Percentiles rank a stretch among this genome's conserved stretches.
These are phyloP conservation scores for Heliornis fulica DNA, from an alignment of 2,113 vertebrate species.

Conservation along the genomic window DNA sequence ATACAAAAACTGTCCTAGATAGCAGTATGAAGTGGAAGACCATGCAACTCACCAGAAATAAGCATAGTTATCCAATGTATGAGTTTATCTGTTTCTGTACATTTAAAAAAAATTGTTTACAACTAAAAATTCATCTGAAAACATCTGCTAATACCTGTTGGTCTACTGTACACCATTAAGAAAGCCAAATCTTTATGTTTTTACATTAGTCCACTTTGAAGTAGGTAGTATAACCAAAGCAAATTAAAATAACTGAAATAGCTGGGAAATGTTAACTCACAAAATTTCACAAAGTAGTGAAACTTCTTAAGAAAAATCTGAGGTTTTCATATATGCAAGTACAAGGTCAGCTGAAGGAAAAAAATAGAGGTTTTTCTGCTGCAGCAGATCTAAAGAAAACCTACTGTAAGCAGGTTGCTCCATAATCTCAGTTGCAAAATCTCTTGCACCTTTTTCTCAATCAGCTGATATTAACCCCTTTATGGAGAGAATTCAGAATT, in stretches of 20 bases:
- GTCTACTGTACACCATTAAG: not conserved
- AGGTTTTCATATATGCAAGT: not conserved
- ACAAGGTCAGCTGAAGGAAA: not conserved
- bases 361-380: not conserved
- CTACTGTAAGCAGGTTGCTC: not conserved
- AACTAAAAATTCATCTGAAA: not conserved
- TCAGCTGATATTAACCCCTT: not conserved
- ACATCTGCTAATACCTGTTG: not conserved
- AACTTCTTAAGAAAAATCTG: not conserved
- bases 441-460: constrained; percentile 40
- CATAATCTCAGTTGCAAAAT: not conserved
- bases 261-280: not conserved
- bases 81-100: not conserved
- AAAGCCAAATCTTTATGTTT: not conserved
- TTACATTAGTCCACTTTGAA: not conserved
- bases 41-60: not conserved
- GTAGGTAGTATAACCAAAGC: not conserved
- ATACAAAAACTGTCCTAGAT: not conserved
- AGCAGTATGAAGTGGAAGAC: not conserved
- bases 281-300: not conserved
- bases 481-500: not conserved
- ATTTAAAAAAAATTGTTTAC: not conserved
- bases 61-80: not conserved
- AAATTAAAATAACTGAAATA: not conserved
- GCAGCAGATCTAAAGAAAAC: not conserved